These are phyloP conservation scores for Pimephales promelas DNA, from an alignment of 2,113 vertebrate genomes.

Conservation along the genomic window DNA sequence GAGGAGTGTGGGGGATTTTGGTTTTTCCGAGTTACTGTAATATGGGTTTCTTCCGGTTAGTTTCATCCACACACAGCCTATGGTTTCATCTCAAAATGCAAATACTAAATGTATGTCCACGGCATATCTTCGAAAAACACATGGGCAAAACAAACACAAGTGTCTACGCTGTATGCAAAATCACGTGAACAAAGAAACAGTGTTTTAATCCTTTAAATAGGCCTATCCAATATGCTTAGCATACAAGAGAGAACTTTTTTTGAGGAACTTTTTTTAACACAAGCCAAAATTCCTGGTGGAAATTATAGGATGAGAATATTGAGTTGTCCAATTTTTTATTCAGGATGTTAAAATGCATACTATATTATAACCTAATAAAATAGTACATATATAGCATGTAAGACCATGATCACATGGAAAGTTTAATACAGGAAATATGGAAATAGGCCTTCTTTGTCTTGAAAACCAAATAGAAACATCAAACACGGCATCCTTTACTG, in stretches of 20 bases:
- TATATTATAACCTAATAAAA: not conserved
- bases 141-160: not conserved
- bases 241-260: not conserved
- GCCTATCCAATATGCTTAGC: not conserved
- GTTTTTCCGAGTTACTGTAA: constrained; percentile 31
- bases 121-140: not conserved
- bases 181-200: not conserved
- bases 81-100: not conserved
- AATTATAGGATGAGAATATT: not conserved
- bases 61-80: not conserved
- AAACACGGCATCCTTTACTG: not conserved
- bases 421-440: not conserved
- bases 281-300: not conserved
- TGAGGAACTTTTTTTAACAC: not conserved
- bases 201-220: not conserved
- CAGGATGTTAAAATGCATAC: not conserved
- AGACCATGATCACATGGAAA: not conserved
- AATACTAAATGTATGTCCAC: not conserved
- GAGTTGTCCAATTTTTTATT: not conserved
- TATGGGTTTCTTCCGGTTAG: constrained; percentile 13
- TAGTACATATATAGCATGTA: not conserved
- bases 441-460: not conserved
- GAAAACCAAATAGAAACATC: not conserved
- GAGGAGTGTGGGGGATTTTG: constrained; percentile 27
- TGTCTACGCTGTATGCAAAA: not conserved